Base-by-base conservation (phyloP, 2,888 invertebrate species). In the Caenorhabditis sp. region DNA sequence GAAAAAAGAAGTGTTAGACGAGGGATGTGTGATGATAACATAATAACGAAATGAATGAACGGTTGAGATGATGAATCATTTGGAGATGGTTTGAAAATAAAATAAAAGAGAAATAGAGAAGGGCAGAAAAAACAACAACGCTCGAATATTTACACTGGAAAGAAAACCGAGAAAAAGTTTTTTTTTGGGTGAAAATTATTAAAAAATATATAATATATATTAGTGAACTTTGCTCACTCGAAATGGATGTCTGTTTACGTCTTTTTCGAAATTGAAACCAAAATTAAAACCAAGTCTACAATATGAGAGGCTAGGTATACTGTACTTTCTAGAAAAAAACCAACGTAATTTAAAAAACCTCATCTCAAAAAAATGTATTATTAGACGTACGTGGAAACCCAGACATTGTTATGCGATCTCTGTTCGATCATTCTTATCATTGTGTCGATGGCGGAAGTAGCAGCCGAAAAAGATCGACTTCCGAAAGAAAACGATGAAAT, bases 401-500 rank as follows among this genome's bases (percentile, higher is more conserved):
- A 17, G 43, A 14, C 12, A 5, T 10, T 10, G 8, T 17, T 3
- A 43, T 10, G 43, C 5, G 14, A 43, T 43, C 2, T 43, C 17
- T 10, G 17, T 17, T 3, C 5, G 14, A 14, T 43, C 43, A 43
- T 43, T 43, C 36, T 43, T 43, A 43, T 43, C 43, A 43, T 17
- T 17, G 12, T 17, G 43, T 43, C 43, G 17, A 43, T 43, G 43
- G 17, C 43, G 43, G 43, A 43, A 43, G 17, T 17, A 43, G 17
- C 3, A 43, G 43, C 17, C 43, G 68, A 73, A 24, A 69, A 50
- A 54, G 73, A 74, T 49, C 62, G 73, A 26, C 53, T 74, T 37
- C 73, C 73, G 5, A 64, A 67, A n/a, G 69, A 69, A 37, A 62
- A 62, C 31, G 73, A 74, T 51, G 73, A 74, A 27, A 74, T 74